Base-by-base conservation (phyloP, 2,888 invertebrate species). In the Archips xylosteana region DNA sequence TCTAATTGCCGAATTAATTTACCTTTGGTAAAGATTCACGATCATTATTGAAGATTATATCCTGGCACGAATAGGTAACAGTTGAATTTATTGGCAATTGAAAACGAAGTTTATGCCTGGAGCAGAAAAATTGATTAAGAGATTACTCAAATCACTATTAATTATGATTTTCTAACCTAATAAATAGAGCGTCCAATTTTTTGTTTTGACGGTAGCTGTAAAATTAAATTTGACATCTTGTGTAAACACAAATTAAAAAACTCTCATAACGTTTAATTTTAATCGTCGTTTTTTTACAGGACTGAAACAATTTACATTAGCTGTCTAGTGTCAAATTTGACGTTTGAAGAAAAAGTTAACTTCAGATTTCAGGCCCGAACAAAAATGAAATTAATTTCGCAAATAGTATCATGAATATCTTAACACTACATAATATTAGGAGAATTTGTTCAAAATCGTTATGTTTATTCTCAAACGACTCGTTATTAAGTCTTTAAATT, bases 401-500 rank as follows among this genome's bases (percentile, higher is more conserved):
- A 84, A 86, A 83, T 84, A 85, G 70, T 71, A 75, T 75, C 82
- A 87, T 87, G 87, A 82, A 78, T 77, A 76, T 76, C 76, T 78
- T 81, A 78, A 78, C 77, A 80, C 79, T 76, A 51, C 9, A 34
- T 70, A 76, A 73, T 79, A 82, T 81, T 81, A 79, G 71, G 74
- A 75, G 79, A 81, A 80, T 83, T 83, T 65, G 75, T 77, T 80
- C 78, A 78, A 86, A 85, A 85, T 89, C 86, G 88, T 83, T 80
- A 94, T 94, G 93, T 89, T 85, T 89, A 83, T 88, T 74, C 75
- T 90, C 59, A 87, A 82, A 81, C 85, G 85, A 78, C 76, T 81
- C 59, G 80, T 87, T 72, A 81, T 85, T 54, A 88, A 83, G 77
- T 80, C 83, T 75, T 70, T 90, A 74, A 81, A 80, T 76, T 76